Evolutionary conservation across 1,140 invertebrate genomes (phyloP), one percentile per base, ranked within the genome.

Genomic region (Pectinophora gossypiella): DNA sequence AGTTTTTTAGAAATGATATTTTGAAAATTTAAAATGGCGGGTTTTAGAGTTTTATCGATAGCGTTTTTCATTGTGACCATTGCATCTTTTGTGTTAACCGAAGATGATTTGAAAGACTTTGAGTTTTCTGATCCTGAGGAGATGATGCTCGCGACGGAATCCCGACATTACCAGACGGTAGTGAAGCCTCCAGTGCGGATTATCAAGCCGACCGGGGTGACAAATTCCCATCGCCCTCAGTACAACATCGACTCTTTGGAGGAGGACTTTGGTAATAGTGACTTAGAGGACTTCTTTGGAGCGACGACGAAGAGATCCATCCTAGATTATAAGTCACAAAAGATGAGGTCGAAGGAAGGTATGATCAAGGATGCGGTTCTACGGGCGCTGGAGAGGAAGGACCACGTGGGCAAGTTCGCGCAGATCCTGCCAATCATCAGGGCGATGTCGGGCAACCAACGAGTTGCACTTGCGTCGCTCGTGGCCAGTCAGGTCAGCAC

Each of bases 381-480:
- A 3, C 67, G 71, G 22, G 84, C 89, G 0, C 56, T 90, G 71
- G 82, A 89, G 55, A 77, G 76, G 48, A 88, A 85, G 35, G 88
- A 89, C 15, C 80, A 88, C 9, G 82, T 82, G 48, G 77, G 76
- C 27, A 90, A 89, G 61, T 90, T 91, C 47, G 85, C 85, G 5
- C 87, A 91, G 69, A 89, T 92, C 6, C 76, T 92, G 64, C 91
- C 92, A n/a, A 92, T 92, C 38, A 76, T 92, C 32, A 88, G 91
- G 44, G 88, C 87, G 4, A 89, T 93, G 83, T 90, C 91, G 0
- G 87, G 88, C 0, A 83, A 89, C 10, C 92, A 92, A 66, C 76
- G 91, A 19, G 75, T 92, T 20, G 89, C 90, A 0, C 65, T 92
- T 6, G 90, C 91, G 0, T 90, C 90, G 0, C 55, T 93, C 36